Evolutionary conservation across 2,797 vertebrate genomes (phyloP).

Genomic region (Carduelis carduelis): DNA sequence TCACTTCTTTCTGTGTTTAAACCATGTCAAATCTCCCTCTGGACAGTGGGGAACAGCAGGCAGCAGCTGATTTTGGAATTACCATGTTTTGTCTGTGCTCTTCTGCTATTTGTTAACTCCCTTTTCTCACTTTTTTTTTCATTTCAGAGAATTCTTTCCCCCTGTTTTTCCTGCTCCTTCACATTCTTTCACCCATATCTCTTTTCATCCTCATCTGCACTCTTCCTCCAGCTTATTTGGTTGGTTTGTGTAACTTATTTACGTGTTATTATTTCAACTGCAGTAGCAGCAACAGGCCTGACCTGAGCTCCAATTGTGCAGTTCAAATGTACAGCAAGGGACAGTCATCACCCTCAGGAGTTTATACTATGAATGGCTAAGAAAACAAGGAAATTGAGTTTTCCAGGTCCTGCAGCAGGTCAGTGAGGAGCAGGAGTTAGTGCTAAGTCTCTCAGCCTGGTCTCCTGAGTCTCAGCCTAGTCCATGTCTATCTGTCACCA

Average conservation of each 20-base stretch:
- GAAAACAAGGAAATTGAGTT: not conserved
- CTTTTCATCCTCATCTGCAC: not conserved
- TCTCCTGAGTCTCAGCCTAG: not conserved
- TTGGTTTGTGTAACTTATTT: not conserved
- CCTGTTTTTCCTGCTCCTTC: not conserved
- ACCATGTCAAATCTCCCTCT: not conserved
- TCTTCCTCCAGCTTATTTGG: not conserved
- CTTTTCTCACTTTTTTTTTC: not conserved
- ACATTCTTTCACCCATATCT: not conserved
- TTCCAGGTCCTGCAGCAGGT: not conserved
- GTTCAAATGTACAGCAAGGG: not conserved
- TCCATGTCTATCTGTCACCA: not conserved
- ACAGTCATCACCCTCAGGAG: not conserved
- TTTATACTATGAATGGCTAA: not conserved
- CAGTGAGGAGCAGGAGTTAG: not conserved
- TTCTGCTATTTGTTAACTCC: not conserved
- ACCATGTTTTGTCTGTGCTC: not conserved
- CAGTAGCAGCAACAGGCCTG: not conserved
- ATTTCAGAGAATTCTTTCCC: not conserved
- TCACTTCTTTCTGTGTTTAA: not conserved
- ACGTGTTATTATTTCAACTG: not conserved
- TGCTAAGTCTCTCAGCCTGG: not conserved
- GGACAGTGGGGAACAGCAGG: not conserved
- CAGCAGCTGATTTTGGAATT: not conserved
- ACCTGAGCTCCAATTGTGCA: not conserved